Evolutionary conservation across 2,113 vertebrate genomes (phyloP), one percentile per base, ranked within the genome.

Genomic region (Platysternon megacephalum): DNA sequence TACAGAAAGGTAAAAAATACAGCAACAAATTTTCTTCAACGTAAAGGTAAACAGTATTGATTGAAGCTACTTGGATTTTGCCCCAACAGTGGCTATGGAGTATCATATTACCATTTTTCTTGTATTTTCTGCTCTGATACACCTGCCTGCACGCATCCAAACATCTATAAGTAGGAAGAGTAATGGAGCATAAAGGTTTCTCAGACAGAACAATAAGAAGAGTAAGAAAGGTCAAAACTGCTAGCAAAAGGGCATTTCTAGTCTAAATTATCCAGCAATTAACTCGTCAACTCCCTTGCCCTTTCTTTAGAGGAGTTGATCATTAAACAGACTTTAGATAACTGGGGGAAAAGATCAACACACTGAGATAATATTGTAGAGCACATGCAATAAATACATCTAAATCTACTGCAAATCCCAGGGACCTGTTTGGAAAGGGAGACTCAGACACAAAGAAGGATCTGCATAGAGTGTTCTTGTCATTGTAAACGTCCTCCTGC

Each of bases 1-100:
- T 55, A 93, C 0, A 85, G 21, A 58, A 94, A 51, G 28, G 21
- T 79, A 58, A 92, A 86, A 72, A 92, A 21, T 22, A 85, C 21
- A 89, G 48, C 13, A 84, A 48, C 44, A 94, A 86, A 84, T 93
- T 93, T 95, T 93, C 55, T 93, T 24, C 61, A 79, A 7, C 42
- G 51, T 84, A 88, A 55, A 93, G 61, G 26, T 46, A 85, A 94
- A 93, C 81, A 14, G 6, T 94, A 95, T 89, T 93, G 94, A 94
- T 93, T 94, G 53, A 90, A 89, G 10, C 2, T 86, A 53, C 39
- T 93, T 89, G 26, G 28, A 83, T 46, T 82, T 92, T 87, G 7
- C 46, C 72, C 53, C 56, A 79, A 87, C 29, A 84, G 10, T 82
- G n/a, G 4, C 5, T 85, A 82, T 6, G 48, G 87, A 84, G 4